Base-by-base conservation (phyloP, 2,113 vertebrate genomes). In the Salminus brasiliensis region DNA sequence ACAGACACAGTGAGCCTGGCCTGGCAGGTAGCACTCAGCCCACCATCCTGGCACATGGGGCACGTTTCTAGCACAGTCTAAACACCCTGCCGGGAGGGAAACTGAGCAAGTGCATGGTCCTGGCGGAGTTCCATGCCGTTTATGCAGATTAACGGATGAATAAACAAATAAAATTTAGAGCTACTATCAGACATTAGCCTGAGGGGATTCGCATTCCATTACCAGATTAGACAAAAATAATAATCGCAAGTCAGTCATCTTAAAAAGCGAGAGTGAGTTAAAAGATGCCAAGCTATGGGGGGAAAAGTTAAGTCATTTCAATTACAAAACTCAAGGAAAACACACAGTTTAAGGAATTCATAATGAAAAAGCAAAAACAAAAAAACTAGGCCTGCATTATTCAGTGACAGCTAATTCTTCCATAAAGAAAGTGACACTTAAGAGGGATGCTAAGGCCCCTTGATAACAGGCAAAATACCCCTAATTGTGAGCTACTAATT, bases 161-260 rank as follows among this genome's bases (percentile, higher is more conserved):
- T 88, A 91, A 92, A 93, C 89, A 93, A 93, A 90, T 90, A 92
- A 91, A 79, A 90, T 87, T 66, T 82, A 86, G 90, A 88, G 89
- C 89, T 88, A 83, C 74, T 86, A 86, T 84, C 83, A 91, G 85
- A 86, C 83, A 88, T 87, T 92, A 90, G 91, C 88, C 89, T 89
- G 86, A 88, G 89, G 86, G 80, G 84, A 90, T 84, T 85, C 84
- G 85, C 86, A 87, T 91, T 85, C 52, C 79, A 89, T 90, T 90
- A 91, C 83, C 81, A 88, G 91, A 89, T 89, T 88, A 91, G 93
- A 93, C 92, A 92, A 92, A 91, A 88, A 84, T 88, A 91, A 88
- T 91, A 90, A 93, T 89, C 87, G 86, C 81, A 79, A 90, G 90
- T 87, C 85, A 87, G 84, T 91, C 71, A 73, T 76, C 87, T 91